A percentile compares a stretch with the other conserved stretches of the same genome.
These are phyloP conservation scores for Xenentodon cancila DNA, from an alignment of 2,797 vertebrate genomes.

Conservation along the genomic window DNA sequence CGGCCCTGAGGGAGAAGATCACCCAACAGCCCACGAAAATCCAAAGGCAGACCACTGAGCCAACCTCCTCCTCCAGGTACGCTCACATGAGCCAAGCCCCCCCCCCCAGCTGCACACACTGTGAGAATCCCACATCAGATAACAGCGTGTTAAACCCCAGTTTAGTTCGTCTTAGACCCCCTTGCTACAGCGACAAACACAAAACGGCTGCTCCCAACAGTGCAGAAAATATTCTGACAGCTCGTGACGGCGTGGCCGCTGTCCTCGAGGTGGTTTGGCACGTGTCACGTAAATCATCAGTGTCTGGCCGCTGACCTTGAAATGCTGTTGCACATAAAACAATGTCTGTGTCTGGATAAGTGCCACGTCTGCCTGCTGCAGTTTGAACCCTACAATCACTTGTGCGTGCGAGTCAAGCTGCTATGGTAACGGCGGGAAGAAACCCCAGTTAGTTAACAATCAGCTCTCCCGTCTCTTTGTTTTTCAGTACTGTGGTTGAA, in stretches of 20 bases:
- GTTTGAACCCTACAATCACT: constrained; percentile 74
- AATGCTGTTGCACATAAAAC: constrained; percentile 20
- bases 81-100: background rate
- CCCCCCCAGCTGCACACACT: background rate
- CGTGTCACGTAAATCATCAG: constrained; percentile 31
- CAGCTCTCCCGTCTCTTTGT: constrained; percentile 82
- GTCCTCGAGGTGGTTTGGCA: constrained; percentile 51
- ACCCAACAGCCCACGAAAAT: constrained; percentile 89
- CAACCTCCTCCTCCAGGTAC: constrained; percentile 95
- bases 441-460: constrained; percentile 89
- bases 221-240: constrained; percentile 29
- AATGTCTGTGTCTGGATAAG: constrained; percentile 7
- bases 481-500: constrained; percentile 79
- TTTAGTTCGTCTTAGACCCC: constrained; percentile 12
- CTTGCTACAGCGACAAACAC: background rate
- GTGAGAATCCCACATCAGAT: background rate
- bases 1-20: constrained; percentile 89
- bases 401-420: constrained; percentile 75
- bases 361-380: constrained; percentile 23
- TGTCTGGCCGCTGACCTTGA: constrained; percentile 56
- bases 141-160: background rate
- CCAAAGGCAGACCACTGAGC: constrained; percentile 97
- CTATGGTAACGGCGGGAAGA: constrained; percentile 82
- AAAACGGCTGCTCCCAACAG: background rate
- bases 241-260: constrained; percentile 25